phyloP scores from a whole-genome alignment of 2,888 invertebrate species.

The Watsonalla binaria region DNA sequence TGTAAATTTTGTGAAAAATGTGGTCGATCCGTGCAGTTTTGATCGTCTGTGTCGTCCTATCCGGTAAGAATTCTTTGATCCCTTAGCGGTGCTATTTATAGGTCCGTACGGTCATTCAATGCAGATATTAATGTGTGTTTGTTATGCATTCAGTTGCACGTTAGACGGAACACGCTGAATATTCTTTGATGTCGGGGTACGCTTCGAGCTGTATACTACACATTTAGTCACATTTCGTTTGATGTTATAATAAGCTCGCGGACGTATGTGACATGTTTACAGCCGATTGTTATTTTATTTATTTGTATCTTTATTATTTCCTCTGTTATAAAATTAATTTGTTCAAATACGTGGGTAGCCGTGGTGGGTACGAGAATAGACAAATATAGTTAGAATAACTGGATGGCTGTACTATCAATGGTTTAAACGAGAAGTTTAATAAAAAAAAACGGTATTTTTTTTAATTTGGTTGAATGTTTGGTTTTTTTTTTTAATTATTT shows the following conservation, averaged over 20 bases:
- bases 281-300: not conserved
- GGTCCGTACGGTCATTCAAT: slow-evolving; percentile 58
- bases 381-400: not conserved
- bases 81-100: slow-evolving; percentile 62
- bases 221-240: too few species aligned
- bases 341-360: not conserved
- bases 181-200: slow-evolving; percentile 36
- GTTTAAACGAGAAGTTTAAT: too few species aligned
- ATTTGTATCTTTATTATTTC: not conserved
- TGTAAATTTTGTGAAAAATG: slow-evolving; percentile 52
- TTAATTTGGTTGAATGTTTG: too few species aligned
- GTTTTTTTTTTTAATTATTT: too few species aligned
- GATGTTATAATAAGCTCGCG: slow-evolving; percentile 31
- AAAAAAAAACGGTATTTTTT: too few species aligned
- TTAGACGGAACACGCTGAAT: slow-evolving; percentile 25
- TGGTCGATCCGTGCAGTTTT: slow-evolving; percentile 49
- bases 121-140: slow-evolving; percentile 62
- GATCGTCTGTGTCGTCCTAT: slow-evolving; percentile 52
- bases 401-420: too few species aligned
- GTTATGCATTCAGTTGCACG: slow-evolving; percentile 20
- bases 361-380: not conserved
- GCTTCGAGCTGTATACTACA: slow-evolving; percentile 5
- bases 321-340: not conserved
- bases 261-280: slow-evolving; percentile 17
- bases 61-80: slow-evolving; percentile 67